Percentiles rank a stretch among this genome's conserved stretches.
These are phyloP conservation scores for Amphiprion percula DNA, from an alignment of 2,113 vertebrate genomes.

Conservation along the genomic window DNA sequence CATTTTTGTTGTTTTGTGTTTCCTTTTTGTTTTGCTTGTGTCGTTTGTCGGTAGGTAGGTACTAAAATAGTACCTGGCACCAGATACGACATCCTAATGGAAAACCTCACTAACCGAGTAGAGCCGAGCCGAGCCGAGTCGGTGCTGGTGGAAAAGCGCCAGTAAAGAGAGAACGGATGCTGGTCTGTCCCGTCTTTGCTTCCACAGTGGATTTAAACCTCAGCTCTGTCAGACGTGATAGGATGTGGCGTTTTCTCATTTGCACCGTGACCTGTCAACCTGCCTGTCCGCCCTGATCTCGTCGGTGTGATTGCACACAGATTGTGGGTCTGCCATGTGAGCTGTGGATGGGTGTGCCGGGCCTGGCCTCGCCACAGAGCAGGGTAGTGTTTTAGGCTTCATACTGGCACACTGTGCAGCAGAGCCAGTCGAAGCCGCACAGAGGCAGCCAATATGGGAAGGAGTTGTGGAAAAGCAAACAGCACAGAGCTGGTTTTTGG, in stretches of 20 bases:
- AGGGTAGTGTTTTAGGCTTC: conserved; percentile 72
- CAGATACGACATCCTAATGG: no score
- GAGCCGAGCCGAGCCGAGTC: no score
- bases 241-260: conserved; percentile 26
- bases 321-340: conserved; percentile 43
- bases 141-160: no score
- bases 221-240: conserved; percentile 12
- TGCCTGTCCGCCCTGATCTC: conserved; percentile 29
- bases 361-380: conserved; percentile 70
- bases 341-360: conserved; percentile 69
- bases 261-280: conserved; percentile 24
- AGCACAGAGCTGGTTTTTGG: conserved; percentile 58
- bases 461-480: conserved; percentile 74
- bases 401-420: conserved; percentile 57
- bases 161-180: conserved; percentile 5
- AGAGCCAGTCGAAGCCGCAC: conserved; percentile 71
- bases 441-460: conserved; percentile 56
- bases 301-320: conserved; percentile 25
- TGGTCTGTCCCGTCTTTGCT: background rate
- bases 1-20: no score
- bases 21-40: no score
- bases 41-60: no score
- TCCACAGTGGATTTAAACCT: conserved; percentile 37
- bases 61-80: no score
- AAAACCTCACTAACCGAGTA: no score